Base-by-base conservation (phyloP, 2,888 invertebrate genomes). In the Gordius sp. region DNA sequence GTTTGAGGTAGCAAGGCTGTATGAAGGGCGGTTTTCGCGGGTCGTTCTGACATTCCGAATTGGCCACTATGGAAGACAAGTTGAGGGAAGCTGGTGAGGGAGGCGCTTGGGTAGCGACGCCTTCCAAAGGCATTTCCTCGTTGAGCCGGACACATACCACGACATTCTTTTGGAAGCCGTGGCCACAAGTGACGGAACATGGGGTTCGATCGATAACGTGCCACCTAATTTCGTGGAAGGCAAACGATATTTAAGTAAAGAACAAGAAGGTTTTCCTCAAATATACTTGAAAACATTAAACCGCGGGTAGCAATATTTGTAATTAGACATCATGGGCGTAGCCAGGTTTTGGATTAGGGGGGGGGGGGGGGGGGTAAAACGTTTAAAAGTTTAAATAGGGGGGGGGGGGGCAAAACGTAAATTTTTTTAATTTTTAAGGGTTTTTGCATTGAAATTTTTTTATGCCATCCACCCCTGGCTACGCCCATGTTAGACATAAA, bases 171-270 rank as follows among this genome's bases (percentile, higher is more conserved):
- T 63, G 62, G 26, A 61, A 57, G 23, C 67, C 66, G 20, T 54
- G 20, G 2, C 67, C 67, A 60, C 67, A 67, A 1, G 64, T 61
- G 2, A 64, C 65, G 1, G 65, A 65, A 59, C 68, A 68, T n/a
- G 47, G 47, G 20, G 16, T 47, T 47, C 16, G 8, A 20, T 47
- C 47, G 4, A 47, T n/a, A 18, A 47, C 23, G 4, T 47, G 8
- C 47, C 47, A 47, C 8, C 47, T 47, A 33, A 13, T 33, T 33
- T 33, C 8, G 8, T 33, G 39, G 39, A 33, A 33, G 8, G 39
- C 8, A n/a, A 33, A 33, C n/a, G 8, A 33, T 33, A 33, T 33
- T 33, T 33, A 33, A 33, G 8, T 33, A 33, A 33, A n/a, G n/a
- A n/a, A n/a, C n/a, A n/a, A n/a, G n/a, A n/a, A n/a, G n/a, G n/a